Percentiles rank a stretch among this genome's conserved stretches.
These are phyloP conservation scores for Exephanes ischioxanthus DNA, from an alignment of 2,888 invertebrate genomes.

Conservation along the genomic window DNA sequence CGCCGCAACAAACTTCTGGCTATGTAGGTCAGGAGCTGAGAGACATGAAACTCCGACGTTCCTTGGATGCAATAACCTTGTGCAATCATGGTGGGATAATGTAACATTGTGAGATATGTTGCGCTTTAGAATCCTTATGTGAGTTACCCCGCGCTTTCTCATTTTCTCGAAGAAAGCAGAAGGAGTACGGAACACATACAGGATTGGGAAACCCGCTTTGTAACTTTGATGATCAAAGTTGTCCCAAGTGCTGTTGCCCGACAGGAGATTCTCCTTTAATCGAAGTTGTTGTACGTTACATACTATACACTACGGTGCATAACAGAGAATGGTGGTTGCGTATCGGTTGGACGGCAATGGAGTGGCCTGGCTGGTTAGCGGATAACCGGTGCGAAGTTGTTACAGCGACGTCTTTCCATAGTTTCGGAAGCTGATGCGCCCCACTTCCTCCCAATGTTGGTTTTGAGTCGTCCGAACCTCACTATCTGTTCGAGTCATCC, in stretches of 20 bases:
- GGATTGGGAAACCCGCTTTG: slow-evolving; percentile 40
- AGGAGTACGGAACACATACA: slow-evolving; percentile 10
- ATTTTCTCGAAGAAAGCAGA: slow-evolving; percentile 28
- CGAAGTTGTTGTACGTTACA: slow-evolving; percentile 61
- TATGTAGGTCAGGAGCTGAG: neutral
- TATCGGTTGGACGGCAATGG: slow-evolving; percentile 33
- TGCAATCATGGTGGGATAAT: slow-evolving; percentile 23
- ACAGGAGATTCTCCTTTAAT: slow-evolving; percentile 66
- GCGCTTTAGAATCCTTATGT: slow-evolving; percentile 18
- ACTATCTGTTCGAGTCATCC: neutral
- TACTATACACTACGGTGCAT: slow-evolving; percentile 50
- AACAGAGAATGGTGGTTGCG: slow-evolving; percentile 50
- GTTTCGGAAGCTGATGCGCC: slow-evolving; percentile 55
- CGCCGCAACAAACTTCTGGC: neutral
- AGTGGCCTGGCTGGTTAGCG: slow-evolving; percentile 39
- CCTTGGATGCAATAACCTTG: slow-evolving; percentile 5
- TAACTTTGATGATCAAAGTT: slow-evolving; percentile 69
- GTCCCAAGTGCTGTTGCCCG: slow-evolving; percentile 65
- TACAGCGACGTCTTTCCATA: slow-evolving; percentile 27
- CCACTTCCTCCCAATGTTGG: slow-evolving; percentile 22
- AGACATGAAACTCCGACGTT: neutral
- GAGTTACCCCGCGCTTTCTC: slow-evolving; percentile 8
- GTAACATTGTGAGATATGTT: slow-evolving; percentile 27
- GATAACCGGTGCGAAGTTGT: slow-evolving; percentile 46
- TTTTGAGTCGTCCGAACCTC: neutral